These are phyloP conservation scores for Macrobrachium rosenbergii DNA, from an alignment of 1,140 invertebrate species.

Conservation along the genomic window DNA sequence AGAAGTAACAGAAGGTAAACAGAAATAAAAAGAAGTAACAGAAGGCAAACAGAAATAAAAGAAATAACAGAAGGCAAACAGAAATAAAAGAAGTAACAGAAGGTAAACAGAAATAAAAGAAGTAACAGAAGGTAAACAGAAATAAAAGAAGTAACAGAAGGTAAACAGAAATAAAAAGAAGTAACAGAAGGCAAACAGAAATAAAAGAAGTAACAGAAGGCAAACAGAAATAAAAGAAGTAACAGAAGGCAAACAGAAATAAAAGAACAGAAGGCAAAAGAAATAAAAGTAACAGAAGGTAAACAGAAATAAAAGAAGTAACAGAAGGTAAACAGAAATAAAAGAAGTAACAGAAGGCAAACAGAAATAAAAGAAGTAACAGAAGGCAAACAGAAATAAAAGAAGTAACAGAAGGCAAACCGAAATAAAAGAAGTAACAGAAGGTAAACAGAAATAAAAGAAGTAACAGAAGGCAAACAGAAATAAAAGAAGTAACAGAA, in stretches of 20 bases:
- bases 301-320: not conserved
- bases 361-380: not conserved
- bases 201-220: not conserved
- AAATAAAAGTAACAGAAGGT: not conserved
- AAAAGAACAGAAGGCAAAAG: not conserved
- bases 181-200: not conserved
- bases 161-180: no score
- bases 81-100: not conserved
- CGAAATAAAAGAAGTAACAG: no score
- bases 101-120: not conserved
- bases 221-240: not conserved
- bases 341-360: not conserved
- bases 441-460: not conserved
- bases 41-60: not conserved
- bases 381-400: not conserved
- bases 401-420: not conserved
- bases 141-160: not conserved
- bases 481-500: not conserved
- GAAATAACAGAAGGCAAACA: not conserved
- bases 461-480: not conserved
- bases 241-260: not conserved
- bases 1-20: no score
- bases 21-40: no score
- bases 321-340: not conserved
- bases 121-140: slow-evolving; percentile 3